Evolutionary conservation across 1,140 invertebrate genomes (phyloP).

Genomic region (Sogatella furcifera): DNA sequence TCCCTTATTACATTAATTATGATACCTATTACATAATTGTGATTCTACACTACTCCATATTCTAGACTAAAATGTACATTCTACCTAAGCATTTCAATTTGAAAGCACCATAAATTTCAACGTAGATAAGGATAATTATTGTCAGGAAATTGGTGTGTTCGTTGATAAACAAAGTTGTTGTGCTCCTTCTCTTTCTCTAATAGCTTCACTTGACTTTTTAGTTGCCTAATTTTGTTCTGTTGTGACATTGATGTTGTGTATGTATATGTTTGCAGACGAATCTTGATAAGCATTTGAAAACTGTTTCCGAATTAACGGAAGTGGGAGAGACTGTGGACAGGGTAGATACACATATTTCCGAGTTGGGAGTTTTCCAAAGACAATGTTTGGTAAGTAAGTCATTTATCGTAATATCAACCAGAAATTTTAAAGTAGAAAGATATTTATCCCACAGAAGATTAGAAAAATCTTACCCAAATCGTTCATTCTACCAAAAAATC

Average conservation of each 20-base stretch:
- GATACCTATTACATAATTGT: too few relatives aligned
- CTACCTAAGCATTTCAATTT: too few relatives aligned
- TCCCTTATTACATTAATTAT: not conserved
- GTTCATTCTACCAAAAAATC: too few relatives aligned
- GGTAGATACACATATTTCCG: constrained; percentile 63
- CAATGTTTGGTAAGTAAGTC: constrained; percentile 48
- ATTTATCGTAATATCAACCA: too few relatives aligned
- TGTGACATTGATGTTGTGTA: too few relatives aligned
- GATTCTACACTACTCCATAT: not conserved
- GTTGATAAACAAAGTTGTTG: not conserved
- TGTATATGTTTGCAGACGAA: constrained; percentile 38
- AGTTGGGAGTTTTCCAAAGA: constrained; percentile 66
- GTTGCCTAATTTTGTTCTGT: too few relatives aligned
- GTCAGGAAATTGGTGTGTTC: not conserved
- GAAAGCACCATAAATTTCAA: too few relatives aligned
- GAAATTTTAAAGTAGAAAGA: too few relatives aligned
- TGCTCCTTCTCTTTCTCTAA: constrained; percentile 32
- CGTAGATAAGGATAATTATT: too few relatives aligned
- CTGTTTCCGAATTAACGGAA: constrained; percentile 70
- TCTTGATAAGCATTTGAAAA: constrained; percentile 60
- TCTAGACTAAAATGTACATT: too few relatives aligned
- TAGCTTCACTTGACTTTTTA: constrained; percentile 13
- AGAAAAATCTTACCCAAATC: too few relatives aligned
- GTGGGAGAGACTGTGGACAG: constrained; percentile 70
- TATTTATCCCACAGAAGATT: too few relatives aligned